Conservation (phyloP, 2,113 vertebrate genomes). For the Onychorhynchus coronatus region DNA sequence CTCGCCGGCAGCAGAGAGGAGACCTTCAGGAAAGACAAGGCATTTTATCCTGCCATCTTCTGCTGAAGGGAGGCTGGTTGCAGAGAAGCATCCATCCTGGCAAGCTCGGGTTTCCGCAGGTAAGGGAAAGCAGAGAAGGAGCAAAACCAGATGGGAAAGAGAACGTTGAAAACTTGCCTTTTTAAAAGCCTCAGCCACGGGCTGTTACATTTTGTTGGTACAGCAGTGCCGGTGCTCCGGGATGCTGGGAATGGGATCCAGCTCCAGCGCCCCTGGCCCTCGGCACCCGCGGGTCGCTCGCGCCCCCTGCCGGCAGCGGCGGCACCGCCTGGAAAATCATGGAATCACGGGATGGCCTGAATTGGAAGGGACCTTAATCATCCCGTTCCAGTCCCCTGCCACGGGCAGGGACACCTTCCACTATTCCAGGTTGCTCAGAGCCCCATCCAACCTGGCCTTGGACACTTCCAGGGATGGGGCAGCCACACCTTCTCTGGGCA, state of each 20-base stretch:
- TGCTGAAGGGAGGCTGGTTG: background rate
- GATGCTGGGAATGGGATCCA: background rate
- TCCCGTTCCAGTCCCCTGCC: background rate
- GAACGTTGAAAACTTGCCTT: background rate
- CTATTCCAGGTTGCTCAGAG: background rate
- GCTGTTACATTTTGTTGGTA: background rate
- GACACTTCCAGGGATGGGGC: background rate
- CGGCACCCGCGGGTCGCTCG: background rate
- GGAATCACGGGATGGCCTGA: background rate
- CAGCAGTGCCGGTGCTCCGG: background rate
- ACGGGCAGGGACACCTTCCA: background rate
- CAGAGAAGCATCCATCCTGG: background rate
- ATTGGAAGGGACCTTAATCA: background rate
- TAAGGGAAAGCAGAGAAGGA: background rate
- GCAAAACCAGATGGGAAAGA: background rate
- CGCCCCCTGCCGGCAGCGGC: background rate
- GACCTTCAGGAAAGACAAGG: background rate
- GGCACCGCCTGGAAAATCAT: background rate
- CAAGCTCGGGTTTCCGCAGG: background rate
- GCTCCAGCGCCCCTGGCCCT: background rate
- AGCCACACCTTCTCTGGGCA: background rate
- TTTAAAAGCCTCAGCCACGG: background rate
- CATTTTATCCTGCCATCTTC: background rate
- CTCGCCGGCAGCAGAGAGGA: background rate
- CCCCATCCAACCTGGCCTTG: background rate